Percentiles rank a stretch among this genome's conserved stretches.
Conservation (phyloP, 2,888 invertebrate genomes). For the Dendrolimus pini region DNA sequence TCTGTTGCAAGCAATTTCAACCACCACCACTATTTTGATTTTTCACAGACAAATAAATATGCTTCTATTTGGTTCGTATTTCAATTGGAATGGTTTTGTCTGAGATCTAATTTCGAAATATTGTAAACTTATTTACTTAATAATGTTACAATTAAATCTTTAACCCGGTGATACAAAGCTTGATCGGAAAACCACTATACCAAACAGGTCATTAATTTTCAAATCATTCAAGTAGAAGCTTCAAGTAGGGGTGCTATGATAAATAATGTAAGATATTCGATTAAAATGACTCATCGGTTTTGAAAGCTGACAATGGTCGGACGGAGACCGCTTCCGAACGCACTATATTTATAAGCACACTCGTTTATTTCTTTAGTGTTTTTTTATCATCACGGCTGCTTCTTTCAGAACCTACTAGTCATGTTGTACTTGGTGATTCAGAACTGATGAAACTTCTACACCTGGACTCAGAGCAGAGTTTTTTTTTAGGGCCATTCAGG, state of each 20-base stretch:
- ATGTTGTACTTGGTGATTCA: slow-evolving; percentile 12
- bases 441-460: background rate
- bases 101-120: no score
- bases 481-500: no score
- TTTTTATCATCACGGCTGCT: slow-evolving; percentile 3
- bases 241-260: slow-evolving; percentile 30
- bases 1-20: no score
- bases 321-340: slow-evolving; percentile 23
- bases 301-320: slow-evolving; percentile 21
- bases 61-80: no score
- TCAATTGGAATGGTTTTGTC: no score
- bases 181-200: background rate
- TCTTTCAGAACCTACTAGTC: slow-evolving; percentile 9
- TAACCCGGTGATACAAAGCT: no score
- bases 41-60: no score
- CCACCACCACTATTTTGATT: no score
- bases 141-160: no score
- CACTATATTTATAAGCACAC: slow-evolving; percentile 7
- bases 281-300: slow-evolving; percentile 55
- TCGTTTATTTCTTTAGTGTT: background rate
- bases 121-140: no score
- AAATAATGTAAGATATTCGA: slow-evolving; percentile 49
- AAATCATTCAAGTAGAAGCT: background rate
- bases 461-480: no score
- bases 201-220: background rate